A percentile compares a stretch with the other conserved stretches of the same genome.
These are phyloP conservation scores for Choristoneura rosaceana DNA, from an alignment of 2,888 invertebrate genomes.

Conservation along the genomic window DNA sequence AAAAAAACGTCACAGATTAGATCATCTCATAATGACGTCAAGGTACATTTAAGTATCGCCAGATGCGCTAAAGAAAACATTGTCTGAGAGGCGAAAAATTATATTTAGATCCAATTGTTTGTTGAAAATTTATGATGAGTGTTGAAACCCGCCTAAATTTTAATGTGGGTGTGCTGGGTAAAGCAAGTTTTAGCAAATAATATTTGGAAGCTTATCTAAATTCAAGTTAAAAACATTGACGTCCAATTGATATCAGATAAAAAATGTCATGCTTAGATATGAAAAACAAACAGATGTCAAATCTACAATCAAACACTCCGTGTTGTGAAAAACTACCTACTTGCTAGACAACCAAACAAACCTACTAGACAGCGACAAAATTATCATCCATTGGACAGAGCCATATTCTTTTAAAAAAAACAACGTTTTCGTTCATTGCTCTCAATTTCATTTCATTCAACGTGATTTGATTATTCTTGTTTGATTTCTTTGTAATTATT, in stretches of 20 bases:
- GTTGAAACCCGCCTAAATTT: not conserved
- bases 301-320: too few species aligned
- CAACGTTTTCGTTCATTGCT: too few species aligned
- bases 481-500: too few species aligned
- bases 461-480: too few species aligned
- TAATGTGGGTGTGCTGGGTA: not conserved
- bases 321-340: too few species aligned
- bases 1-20: slow-evolving; percentile 43
- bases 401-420: not conserved
- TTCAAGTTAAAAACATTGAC: slow-evolving; percentile 23
- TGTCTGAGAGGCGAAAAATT: slow-evolving; percentile 28
- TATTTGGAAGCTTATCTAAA: slow-evolving; percentile 3
- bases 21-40: slow-evolving; percentile 57
- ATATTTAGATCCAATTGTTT: slow-evolving; percentile 16
- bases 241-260: slow-evolving; percentile 41
- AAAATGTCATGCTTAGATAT: not conserved
- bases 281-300: too few species aligned
- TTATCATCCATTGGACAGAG: too few species aligned
- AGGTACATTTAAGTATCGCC: slow-evolving; percentile 49
- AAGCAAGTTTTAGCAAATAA: not conserved
- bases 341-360: too few species aligned
- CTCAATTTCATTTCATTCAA: too few species aligned
- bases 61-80: slow-evolving; percentile 68
- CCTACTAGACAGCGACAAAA: too few species aligned
- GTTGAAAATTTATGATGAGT: slow-evolving; percentile 1